Percentiles rank a stretch among this genome's conserved stretches.
Conservation (phyloP, 2,113 vertebrate species). For the Saccopteryx bilineata region DNA sequence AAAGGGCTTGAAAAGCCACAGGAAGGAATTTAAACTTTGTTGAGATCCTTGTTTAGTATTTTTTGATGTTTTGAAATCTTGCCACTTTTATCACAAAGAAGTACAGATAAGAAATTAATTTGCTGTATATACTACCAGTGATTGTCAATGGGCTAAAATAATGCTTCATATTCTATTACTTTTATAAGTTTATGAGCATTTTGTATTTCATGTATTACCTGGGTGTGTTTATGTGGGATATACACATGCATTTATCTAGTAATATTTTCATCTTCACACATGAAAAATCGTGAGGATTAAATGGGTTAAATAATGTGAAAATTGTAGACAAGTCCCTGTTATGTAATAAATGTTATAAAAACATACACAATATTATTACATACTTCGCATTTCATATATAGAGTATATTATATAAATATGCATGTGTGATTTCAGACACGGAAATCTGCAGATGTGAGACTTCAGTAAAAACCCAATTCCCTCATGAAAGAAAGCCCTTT, state of each 20-base stretch:
- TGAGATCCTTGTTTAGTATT: not conserved
- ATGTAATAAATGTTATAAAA: not conserved
- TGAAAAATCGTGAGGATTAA: constrained; percentile 39
- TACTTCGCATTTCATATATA: not conserved
- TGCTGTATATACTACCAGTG: not conserved
- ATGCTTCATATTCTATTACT: not conserved
- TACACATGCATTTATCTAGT: not conserved
- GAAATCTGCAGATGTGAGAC: not conserved
- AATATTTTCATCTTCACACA: not conserved
- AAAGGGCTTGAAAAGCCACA: not conserved
- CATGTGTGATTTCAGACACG: not conserved
- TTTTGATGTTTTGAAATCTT: constrained; percentile 25
- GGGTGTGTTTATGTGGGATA: not conserved
- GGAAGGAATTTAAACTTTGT: not conserved
- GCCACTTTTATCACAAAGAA: not conserved
- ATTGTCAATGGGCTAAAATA: not conserved
- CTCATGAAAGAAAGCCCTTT: not conserved
- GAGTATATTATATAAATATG: not conserved
- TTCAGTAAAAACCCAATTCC: not conserved
- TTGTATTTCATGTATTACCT: not conserved
- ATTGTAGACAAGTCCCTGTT: not conserved
- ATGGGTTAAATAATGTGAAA: constrained; percentile 22
- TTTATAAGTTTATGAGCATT: not conserved
- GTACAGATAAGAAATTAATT: not conserved
- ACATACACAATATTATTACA: not conserved